phyloP scores from a whole-genome alignment of 2,113 vertebrate species.

The Spea bombifrons region DNA sequence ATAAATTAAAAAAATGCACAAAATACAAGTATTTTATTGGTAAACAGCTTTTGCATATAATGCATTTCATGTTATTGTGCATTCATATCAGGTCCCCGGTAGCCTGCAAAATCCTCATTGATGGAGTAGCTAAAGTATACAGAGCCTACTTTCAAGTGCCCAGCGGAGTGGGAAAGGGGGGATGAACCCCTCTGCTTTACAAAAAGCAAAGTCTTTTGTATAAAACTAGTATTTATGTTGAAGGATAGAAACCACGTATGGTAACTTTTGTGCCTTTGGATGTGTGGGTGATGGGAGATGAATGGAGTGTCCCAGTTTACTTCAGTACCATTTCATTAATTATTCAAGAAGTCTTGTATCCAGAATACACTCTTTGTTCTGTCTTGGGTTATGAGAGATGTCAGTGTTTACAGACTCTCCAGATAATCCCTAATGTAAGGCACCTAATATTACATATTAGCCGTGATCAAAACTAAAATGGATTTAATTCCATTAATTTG shows the following conservation, averaged over 20 bases:
- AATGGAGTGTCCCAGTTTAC: background rate
- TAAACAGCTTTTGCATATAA: conserved; percentile 41
- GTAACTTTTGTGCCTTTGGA: background rate
- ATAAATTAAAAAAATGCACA: conserved; percentile 37
- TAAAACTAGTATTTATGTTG: background rate
- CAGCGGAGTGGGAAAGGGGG: conserved; percentile 4
- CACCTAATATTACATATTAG: background rate
- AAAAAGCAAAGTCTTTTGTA: background rate
- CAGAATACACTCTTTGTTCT: conserved; percentile 6
- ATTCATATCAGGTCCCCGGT: conserved; percentile 32
- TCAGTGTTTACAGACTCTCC: background rate
- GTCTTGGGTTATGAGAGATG: conserved; percentile 6
- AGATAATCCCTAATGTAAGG: background rate
- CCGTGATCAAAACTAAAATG: background rate
- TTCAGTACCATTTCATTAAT: conserved; percentile 12
- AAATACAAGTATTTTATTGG: conserved; percentile 29
- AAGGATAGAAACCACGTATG: background rate
- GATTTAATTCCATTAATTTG: no score
- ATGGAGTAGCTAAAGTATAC: conserved; percentile 34
- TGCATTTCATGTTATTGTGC: conserved; percentile 30
- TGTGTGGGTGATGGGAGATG: background rate
- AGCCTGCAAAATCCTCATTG: conserved; percentile 27
- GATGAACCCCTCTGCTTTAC: conserved; percentile 4
- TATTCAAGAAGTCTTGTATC: conserved; percentile 14
- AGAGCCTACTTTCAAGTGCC: conserved; percentile 30